Percentiles rank a stretch among this genome's conserved stretches.
Conservation (phyloP, 2,113 vertebrate species). For the Alaudala cheleensis region DNA sequence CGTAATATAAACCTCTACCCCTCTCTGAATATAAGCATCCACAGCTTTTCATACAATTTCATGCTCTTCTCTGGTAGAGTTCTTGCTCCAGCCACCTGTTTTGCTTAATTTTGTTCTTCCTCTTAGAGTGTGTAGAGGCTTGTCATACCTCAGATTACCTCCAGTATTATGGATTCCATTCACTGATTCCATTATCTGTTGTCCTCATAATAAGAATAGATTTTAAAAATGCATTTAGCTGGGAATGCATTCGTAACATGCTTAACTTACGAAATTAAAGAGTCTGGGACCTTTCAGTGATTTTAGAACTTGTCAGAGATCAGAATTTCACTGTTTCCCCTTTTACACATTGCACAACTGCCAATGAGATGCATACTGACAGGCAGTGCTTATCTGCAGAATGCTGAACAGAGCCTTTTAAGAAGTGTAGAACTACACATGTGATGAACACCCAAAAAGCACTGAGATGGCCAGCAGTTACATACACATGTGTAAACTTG, state of each 20-base stretch:
- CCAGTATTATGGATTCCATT: not conserved
- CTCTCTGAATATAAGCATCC: not conserved
- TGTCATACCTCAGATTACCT: not conserved
- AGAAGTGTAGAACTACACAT: not conserved
- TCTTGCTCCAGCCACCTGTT: not conserved
- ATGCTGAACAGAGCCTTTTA: not conserved
- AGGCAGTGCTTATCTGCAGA: not conserved
- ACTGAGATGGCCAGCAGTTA: not conserved
- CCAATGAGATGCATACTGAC: not conserved
- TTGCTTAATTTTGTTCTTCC: not conserved
- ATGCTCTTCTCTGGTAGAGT: not conserved
- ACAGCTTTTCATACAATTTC: not conserved
- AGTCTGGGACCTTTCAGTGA: not conserved
- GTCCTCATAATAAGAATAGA: not conserved
- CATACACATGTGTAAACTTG: fast-evolving
- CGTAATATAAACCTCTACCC: fast-evolving
- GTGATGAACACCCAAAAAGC: not conserved
- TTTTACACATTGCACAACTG: not conserved
- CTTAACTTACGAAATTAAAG: not conserved
- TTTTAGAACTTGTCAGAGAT: not conserved
- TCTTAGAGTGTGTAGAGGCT: not conserved
- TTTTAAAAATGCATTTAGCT: not conserved
- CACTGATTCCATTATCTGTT: not conserved
- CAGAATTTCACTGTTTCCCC: not conserved
- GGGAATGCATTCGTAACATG: not conserved